These are phyloP conservation scores for Psylliodes chrysocephalus DNA, from an alignment of 2,888 invertebrate species.

Conservation along the genomic window DNA sequence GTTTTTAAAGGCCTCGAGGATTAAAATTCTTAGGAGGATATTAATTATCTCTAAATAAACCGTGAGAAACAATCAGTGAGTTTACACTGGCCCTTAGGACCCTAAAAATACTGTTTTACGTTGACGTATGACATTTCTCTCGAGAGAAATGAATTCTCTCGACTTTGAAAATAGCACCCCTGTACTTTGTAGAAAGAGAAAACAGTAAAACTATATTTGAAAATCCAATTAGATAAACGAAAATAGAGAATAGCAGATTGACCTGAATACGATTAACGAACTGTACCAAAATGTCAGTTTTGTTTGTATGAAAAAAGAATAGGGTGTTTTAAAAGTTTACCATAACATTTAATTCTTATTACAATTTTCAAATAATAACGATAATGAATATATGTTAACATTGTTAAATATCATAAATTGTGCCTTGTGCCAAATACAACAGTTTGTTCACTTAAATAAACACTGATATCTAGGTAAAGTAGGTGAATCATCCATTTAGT, in stretches of 20 bases:
- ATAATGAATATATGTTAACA: not conserved
- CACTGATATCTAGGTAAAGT: conserved; percentile 4
- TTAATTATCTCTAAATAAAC: too few species aligned
- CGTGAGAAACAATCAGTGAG: too few species aligned
- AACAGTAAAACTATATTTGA: not conserved
- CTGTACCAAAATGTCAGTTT: conserved; percentile 7
- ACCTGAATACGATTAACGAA: not conserved
- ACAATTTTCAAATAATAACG: too few species aligned
- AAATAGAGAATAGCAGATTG: not conserved
- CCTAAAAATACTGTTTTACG: too few species aligned
- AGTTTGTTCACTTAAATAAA: not conserved
- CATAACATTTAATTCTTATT: too few species aligned
- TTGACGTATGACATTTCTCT: too few species aligned
- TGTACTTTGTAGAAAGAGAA: not conserved
- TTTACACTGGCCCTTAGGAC: too few species aligned
- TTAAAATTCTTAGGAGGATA: too few species aligned
- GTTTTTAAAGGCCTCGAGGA: too few species aligned
- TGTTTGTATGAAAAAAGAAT: conserved; percentile 17
- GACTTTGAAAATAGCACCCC: too few species aligned
- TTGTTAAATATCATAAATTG: not conserved
- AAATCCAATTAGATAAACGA: not conserved
- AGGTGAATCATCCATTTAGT: conserved; percentile 21
- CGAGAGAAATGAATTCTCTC: too few species aligned
- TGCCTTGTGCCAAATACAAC: not conserved
- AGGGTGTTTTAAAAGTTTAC: conserved; percentile 9